phyloP scores from a whole-genome alignment of 2,113 vertebrate species.

The Salvelinus alpinus region DNA sequence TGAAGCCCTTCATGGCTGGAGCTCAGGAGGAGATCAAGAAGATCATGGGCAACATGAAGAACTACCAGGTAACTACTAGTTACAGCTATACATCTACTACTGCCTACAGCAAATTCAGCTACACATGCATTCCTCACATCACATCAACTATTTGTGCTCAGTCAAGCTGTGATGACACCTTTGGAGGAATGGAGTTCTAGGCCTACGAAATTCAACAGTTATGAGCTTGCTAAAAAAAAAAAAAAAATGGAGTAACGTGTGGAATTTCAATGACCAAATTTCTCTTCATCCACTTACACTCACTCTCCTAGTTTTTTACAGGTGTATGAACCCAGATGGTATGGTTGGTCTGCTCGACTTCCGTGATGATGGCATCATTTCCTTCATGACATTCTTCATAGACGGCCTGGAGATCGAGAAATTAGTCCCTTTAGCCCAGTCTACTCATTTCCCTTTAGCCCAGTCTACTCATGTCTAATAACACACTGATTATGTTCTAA shows the following conservation, averaged over 20 bases:
- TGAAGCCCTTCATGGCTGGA: slow-evolving; percentile 29
- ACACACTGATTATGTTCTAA: too few relatives aligned
- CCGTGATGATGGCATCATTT: slow-evolving; percentile 87
- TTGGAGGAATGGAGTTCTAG: too few relatives aligned
- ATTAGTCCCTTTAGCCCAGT: slow-evolving; percentile 66
- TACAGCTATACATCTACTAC: neutral
- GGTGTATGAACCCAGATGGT: slow-evolving; percentile 87
- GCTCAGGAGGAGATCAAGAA: slow-evolving; percentile 16
- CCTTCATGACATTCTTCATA: slow-evolving; percentile 89
- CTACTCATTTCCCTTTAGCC: neutral
- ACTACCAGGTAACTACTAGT: slow-evolving; percentile 51
- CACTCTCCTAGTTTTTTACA: slow-evolving; percentile 72
- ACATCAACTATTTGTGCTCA: neutral
- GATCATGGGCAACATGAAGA: slow-evolving; percentile 29
- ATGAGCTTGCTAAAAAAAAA: too few relatives aligned
- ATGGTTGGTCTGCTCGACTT: slow-evolving; percentile 88
- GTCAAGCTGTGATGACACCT: too few relatives aligned
- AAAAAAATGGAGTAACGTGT: too few relatives aligned
- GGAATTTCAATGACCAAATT: too few relatives aligned
- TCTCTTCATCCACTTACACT: neutral
- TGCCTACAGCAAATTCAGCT: neutral
- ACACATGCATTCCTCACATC: neutral
- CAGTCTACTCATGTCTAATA: too few relatives aligned
- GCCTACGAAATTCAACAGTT: too few relatives aligned
- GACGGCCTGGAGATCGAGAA: slow-evolving; percentile 90